These are phyloP conservation scores for Callopanchax toddi DNA, from an alignment of 2,113 vertebrate species.

Conservation along the genomic window DNA sequence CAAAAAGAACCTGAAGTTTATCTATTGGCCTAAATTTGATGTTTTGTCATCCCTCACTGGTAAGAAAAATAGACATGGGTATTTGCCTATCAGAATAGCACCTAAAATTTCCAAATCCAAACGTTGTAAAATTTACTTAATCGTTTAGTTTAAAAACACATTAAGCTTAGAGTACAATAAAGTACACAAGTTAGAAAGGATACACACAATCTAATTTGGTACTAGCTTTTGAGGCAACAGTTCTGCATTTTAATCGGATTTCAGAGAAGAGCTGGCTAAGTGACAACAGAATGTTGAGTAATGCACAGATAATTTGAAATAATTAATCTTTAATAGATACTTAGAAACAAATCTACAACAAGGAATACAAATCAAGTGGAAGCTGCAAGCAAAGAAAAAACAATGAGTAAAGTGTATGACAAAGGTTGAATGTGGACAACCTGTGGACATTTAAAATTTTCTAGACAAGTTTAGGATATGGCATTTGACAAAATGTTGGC, in stretches of 20 bases:
- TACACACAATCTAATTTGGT: background rate
- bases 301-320: constrained; percentile 80
- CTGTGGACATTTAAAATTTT: constrained; percentile 67
- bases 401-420: constrained; percentile 41
- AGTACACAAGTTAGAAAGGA: too few species aligned
- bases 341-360: constrained; percentile 87
- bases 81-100: too few species aligned
- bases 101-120: too few species aligned
- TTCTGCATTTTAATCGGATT: background rate
- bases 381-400: constrained; percentile 78
- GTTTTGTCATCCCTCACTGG: too few species aligned
- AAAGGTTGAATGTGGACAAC: constrained; percentile 49
- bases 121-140: too few species aligned
- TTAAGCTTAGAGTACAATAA: too few species aligned
- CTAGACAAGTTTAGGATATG: constrained; percentile 56
- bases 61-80: too few species aligned
- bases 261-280: background rate
- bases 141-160: too few species aligned
- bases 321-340: constrained; percentile 93
- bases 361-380: constrained; percentile 85
- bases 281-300: background rate
- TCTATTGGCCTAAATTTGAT: too few species aligned
- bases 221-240: background rate
- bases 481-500: constrained; percentile 56
- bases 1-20: too few species aligned